Evolutionary conservation across 1,140 invertebrate species (phyloP).

Genomic region (Cotesia chilonis): DNA sequence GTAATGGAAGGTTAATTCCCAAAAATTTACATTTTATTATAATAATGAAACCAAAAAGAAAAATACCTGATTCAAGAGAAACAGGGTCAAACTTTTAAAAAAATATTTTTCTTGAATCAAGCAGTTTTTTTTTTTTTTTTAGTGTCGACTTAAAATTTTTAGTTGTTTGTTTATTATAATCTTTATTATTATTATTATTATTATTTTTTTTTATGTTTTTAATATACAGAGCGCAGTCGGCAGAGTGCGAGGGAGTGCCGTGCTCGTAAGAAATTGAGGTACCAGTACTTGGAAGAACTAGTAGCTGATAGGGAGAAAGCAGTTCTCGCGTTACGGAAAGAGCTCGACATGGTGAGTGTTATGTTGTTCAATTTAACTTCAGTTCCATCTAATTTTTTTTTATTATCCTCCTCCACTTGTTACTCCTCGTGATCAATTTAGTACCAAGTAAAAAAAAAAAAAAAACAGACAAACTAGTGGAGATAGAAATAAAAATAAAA

Average conservation of each 20-base stretch:
- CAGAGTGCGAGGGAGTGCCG: slow-evolving; percentile 97
- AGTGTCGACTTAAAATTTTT: too few species aligned
- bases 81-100: too few species aligned
- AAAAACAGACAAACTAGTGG: background rate
- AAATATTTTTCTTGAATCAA: too few species aligned
- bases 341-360: slow-evolving; percentile 85
- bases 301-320: slow-evolving; percentile 93
- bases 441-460: background rate
- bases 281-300: slow-evolving; percentile 96
- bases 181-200: slow-evolving; percentile 10
- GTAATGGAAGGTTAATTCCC: background rate
- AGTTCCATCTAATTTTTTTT: slow-evolving; percentile 21
- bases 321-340: slow-evolving; percentile 87
- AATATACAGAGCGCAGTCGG: slow-evolving; percentile 83
- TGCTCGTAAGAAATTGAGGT: slow-evolving; percentile 94
- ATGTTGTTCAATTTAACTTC: slow-evolving; percentile 9
- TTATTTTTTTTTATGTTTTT: slow-evolving; percentile 52
- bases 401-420: background rate
- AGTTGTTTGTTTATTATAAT: background rate
- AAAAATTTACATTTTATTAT: slow-evolving; percentile 15
- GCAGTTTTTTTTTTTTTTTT: too few species aligned
- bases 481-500: too few species aligned
- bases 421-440: slow-evolving; percentile 3
- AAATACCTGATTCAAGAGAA: too few species aligned
- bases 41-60: too few species aligned